A percentile compares a stretch with the other conserved stretches of the same genome.
Evolutionary conservation across 2,797 vertebrate species (phyloP).

Genomic region (Spheniscus humboldti): DNA sequence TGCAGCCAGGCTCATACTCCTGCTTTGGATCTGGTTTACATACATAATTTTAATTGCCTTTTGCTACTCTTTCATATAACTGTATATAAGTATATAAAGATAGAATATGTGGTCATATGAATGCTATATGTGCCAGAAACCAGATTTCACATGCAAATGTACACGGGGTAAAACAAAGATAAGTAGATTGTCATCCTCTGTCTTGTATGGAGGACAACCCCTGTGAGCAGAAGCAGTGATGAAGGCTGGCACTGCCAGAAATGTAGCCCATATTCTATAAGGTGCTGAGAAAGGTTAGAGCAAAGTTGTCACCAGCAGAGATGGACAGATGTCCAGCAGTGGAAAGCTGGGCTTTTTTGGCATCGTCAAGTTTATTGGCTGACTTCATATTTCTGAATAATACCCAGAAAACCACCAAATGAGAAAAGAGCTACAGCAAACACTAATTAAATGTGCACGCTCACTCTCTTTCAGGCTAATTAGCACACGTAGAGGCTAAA

Average conservation of each 20-base stretch:
- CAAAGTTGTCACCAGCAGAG: neutral
- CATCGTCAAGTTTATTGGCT: neutral
- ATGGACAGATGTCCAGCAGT: neutral
- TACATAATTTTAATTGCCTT: neutral
- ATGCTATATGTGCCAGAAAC: neutral
- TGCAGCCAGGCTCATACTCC: neutral
- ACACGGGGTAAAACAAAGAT: neutral
- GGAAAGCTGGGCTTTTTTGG: neutral
- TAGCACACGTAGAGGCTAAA: neutral
- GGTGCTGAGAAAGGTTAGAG: neutral
- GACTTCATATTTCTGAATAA: neutral
- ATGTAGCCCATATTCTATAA: neutral
- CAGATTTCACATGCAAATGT: neutral
- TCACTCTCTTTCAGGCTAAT: slow-evolving; percentile 11
- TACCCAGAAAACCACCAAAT: neutral
- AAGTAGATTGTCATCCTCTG: neutral
- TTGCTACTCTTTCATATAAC: neutral
- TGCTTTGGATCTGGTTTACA: neutral
- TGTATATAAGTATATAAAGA: neutral
- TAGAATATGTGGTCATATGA: neutral
- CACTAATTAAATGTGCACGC: slow-evolving; percentile 24
- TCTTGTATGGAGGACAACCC: neutral
- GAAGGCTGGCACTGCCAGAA: neutral
- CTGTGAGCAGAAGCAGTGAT: neutral
- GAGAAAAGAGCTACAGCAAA: neutral